These are phyloP conservation scores for Protobothrops mucrosquamatus DNA, from an alignment of 2,113 vertebrate genomes.

Conservation along the genomic window DNA sequence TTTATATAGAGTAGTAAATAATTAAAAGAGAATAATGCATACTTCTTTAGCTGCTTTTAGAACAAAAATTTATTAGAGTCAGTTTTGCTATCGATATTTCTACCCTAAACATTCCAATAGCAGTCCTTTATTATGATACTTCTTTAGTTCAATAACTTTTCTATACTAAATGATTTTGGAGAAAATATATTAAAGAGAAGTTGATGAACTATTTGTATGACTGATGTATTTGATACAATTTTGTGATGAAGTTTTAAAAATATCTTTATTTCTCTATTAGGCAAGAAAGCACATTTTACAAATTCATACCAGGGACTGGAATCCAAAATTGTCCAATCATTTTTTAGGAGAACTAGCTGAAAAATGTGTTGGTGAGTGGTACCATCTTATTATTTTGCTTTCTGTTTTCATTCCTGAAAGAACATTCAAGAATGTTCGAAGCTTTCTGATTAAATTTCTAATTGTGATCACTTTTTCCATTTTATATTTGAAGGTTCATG, in stretches of 20 bases:
- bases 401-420: constrained; percentile 20
- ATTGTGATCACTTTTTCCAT: constrained; percentile 2
- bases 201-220: neutral
- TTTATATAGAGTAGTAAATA: neutral
- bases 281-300: constrained; percentile 98
- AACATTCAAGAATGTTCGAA: neutral
- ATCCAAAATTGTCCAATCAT: constrained; percentile 87
- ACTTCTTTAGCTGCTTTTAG: neutral
- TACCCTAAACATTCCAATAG: neutral
- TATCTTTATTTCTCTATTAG: constrained; percentile 58
- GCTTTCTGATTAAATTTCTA: neutral
- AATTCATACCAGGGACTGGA: constrained; percentile 98
- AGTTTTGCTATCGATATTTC: neutral
- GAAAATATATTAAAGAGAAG: neutral
- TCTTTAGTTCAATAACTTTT: neutral
- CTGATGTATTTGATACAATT: neutral
- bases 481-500: neutral
- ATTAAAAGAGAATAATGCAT: constrained; percentile 3
- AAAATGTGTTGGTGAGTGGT: constrained; percentile 96
- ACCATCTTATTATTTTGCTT: neutral
- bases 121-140: neutral
- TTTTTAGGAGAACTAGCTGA: constrained; percentile 96
- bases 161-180: neutral
- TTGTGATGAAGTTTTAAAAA: neutral
- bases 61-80: neutral